Base-by-base conservation (phyloP, 2,797 vertebrate genomes). In the Manis crassicaudata region DNA sequence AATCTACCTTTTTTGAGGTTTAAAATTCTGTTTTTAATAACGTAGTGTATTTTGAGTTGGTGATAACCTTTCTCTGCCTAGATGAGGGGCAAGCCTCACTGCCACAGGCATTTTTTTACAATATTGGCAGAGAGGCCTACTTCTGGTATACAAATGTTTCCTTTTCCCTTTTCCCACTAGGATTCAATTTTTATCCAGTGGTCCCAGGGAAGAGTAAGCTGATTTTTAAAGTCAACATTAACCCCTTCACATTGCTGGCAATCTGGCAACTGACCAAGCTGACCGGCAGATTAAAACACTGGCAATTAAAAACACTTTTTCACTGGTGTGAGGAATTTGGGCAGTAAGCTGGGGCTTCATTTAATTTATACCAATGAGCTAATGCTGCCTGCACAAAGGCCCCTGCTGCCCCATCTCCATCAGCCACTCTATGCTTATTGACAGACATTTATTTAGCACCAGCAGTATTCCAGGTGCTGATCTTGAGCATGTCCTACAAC, bases 101-200 rank as follows among this genome's bases (percentile, higher is more conserved):
- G 77, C 77, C 35, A 62, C 20, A 40, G 43, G 43, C 85, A 43
- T 77, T 35, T 92, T 88, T 90, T 82, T 54, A 50, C 2, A 56
- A 0, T 87, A 56, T 90, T 77, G 67, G 21, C 60, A 27, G 43
- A 75, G 58, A 84, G 29, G 20, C 12, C 65, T 70, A 81, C 46
- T 73, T 37, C 17, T 4, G 23, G 79, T 82, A 50, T 18, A 58
- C n/a, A 67, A 5, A 40, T 77, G n/a, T 70, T 89, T 88, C 63
- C 70, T 92, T 94, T 95, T 56, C 52, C 43, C 77, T 77, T 95
- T 95, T 60, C 43, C 76, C 20, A 83, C 86, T 67, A 92, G 77
- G 20, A 82, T 35, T 79, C 32, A 25, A 37, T n/a, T 56, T 94
- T 94, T 92, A 89, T 63, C 75, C 58, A 88, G 18, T 40, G 17